Conservation (phyloP, 2,888 invertebrate genomes). For the Halocaridina rubra region DNA sequence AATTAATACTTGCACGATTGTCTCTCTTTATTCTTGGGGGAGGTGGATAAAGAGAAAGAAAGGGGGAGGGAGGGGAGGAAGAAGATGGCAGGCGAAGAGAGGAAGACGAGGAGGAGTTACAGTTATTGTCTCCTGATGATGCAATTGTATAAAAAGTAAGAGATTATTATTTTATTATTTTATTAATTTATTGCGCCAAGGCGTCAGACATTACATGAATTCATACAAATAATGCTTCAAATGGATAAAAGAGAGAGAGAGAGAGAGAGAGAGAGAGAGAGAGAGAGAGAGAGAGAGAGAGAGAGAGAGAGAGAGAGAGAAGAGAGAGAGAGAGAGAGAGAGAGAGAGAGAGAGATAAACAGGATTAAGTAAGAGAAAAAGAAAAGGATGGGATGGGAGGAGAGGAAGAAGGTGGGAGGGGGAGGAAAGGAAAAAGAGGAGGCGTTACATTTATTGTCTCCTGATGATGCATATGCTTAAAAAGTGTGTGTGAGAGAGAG, state of each 20-base stretch:
- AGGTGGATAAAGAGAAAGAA: too few species aligned
- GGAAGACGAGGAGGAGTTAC: background rate
- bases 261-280: background rate
- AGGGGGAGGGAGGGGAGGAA: background rate
- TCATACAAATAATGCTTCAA: too few species aligned
- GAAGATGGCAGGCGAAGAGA: background rate
- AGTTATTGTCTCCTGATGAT: background rate
- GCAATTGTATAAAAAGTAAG: background rate
- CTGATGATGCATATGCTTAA: background rate
- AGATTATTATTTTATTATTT: too few species aligned
- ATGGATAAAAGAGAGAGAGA: background rate
- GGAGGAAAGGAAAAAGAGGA: background rate
- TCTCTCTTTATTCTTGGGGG: too few species aligned
- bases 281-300: background rate
- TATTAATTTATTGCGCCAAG: too few species aligned
- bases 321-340: background rate
- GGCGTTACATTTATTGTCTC: background rate
- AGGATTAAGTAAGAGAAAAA: background rate
- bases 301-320: background rate
- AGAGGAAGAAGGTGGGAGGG: background rate
- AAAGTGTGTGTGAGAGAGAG: background rate
- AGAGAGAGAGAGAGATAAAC: background rate
- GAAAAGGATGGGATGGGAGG: background rate
- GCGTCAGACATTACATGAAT: too few species aligned
- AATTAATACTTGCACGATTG: too few species aligned